phyloP scores from a whole-genome alignment of 2,797 vertebrate genomes.

The Poeciliopsis paucimaculata region DNA sequence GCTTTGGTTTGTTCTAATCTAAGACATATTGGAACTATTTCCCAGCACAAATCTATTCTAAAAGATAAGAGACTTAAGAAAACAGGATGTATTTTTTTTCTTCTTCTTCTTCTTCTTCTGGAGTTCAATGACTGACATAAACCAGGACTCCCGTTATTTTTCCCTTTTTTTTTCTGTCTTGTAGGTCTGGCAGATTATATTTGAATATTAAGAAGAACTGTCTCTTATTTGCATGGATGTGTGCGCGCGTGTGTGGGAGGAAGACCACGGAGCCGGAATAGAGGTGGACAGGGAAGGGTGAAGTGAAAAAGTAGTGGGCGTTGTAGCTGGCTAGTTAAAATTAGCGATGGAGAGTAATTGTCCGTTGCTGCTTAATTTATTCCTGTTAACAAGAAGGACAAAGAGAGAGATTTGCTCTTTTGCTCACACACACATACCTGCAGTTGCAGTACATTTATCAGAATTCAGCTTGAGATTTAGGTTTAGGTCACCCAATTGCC shows the following conservation, averaged over 20 bases:
- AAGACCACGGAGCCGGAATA: slow-evolving; percentile 50
- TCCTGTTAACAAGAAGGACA: slow-evolving; percentile 12
- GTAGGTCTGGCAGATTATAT: slow-evolving; percentile 59
- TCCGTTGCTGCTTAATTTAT: slow-evolving; percentile 13
- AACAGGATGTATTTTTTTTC: slow-evolving; percentile 20
- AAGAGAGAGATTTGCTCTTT: slow-evolving; percentile 15
- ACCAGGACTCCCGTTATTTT: slow-evolving; percentile 23
- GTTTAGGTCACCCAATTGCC: slow-evolving; percentile 28
- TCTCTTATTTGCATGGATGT: slow-evolving; percentile 70
- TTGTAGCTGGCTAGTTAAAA: slow-evolving; percentile 54
- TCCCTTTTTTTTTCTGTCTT: neutral
- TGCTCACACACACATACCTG: neutral
- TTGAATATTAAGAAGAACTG: slow-evolving; percentile 62
- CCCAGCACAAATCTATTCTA: slow-evolving; percentile 12
- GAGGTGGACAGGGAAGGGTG: slow-evolving; percentile 47
- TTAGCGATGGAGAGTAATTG: slow-evolving; percentile 42
- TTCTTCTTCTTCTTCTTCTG: slow-evolving; percentile 6
- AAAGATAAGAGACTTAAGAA: slow-evolving; percentile 24
- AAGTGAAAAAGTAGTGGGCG: slow-evolving; percentile 53
- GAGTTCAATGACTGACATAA: slow-evolving; percentile 36
- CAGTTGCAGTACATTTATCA: slow-evolving; percentile 28
- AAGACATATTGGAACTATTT: slow-evolving; percentile 5
- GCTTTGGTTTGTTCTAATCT: neutral
- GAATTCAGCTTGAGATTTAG: slow-evolving; percentile 16
- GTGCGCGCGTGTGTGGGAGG: slow-evolving; percentile 72